Percentiles rank a stretch among this genome's conserved stretches.
Conservation (phyloP, 2,888 invertebrate genomes). For the Phlogophora meticulosa region DNA sequence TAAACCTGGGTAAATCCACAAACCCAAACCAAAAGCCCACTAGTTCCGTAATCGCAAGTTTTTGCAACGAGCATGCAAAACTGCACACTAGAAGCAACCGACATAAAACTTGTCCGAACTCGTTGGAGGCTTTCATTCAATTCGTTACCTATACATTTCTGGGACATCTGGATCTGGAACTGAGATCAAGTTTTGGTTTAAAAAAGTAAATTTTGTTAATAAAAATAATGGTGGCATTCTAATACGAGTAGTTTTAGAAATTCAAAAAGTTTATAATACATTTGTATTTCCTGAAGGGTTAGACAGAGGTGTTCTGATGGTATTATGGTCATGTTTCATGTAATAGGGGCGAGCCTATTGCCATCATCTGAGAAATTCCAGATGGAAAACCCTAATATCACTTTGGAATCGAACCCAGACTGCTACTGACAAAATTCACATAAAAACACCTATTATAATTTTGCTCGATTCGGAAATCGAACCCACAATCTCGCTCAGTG, state of each 20-base stretch:
- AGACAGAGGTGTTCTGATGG: too few relatives aligned
- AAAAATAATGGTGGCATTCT: neutral
- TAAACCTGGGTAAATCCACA: neutral
- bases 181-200: conserved; percentile 24
- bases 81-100: conserved; percentile 33
- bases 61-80: conserved; percentile 39
- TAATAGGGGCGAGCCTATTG: too few relatives aligned
- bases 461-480: too few relatives aligned
- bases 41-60: conserved; percentile 46
- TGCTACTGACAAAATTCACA: too few relatives aligned
- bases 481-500: too few relatives aligned
- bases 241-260: neutral
- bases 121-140: conserved; percentile 52
- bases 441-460: too few relatives aligned
- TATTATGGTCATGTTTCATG: too few relatives aligned
- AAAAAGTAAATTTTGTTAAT: neutral
- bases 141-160: conserved; percentile 51
- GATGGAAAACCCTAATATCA: too few relatives aligned
- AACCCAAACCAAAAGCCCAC: conserved; percentile 6
- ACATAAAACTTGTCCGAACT: conserved; percentile 54
- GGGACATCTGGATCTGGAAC: conserved; percentile 21
- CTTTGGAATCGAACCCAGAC: too few relatives aligned
- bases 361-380: too few relatives aligned
- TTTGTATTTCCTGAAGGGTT: too few relatives aligned
- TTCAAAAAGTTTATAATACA: too few relatives aligned